These are phyloP conservation scores for Forbesichthys agassizii DNA, from an alignment of 2,113 vertebrate species.

Conservation along the genomic window DNA sequence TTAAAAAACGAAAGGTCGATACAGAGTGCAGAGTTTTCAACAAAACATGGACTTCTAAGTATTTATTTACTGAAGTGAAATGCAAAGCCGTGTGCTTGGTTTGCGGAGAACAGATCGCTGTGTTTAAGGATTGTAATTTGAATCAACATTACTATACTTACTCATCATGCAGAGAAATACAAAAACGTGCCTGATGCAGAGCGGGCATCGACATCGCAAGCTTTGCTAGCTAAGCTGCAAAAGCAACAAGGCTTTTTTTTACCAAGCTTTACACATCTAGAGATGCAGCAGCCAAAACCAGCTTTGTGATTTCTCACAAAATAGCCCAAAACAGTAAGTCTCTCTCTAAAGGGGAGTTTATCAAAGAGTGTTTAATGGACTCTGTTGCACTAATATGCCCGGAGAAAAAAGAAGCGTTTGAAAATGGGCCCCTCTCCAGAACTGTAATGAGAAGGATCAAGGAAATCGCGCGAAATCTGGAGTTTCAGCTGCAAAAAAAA, in stretches of 20 bases:
- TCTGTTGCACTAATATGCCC: constrained; percentile 27
- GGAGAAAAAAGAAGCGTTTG: constrained; percentile 25
- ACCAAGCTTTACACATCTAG: no score
- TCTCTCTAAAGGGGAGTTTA: constrained; percentile 42
- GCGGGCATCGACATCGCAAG: not conserved
- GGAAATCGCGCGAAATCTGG: constrained; percentile 24
- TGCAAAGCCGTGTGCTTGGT: no score
- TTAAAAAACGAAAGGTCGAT: no score
- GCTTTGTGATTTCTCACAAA: constrained; percentile 38
- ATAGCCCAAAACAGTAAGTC: constrained; percentile 29
- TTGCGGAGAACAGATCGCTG: no score
- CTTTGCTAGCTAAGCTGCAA: constrained; percentile 28
- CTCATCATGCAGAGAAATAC: constrained; percentile 1
- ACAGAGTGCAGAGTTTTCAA: no score
- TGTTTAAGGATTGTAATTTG: no score
- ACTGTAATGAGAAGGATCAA: constrained; percentile 10
- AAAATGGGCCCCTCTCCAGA: constrained; percentile 14
- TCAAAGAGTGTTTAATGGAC: not conserved
- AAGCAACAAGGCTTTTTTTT: no score
- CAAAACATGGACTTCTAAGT: no score
- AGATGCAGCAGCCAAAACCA: no score
- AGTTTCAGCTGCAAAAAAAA: constrained; percentile 29
- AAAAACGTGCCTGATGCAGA: constrained; percentile 32
- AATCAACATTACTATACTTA: no score
- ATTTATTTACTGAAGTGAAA: no score